Percentiles rank a stretch among this genome's conserved stretches.
phyloP scores from a whole-genome alignment of 2,797 vertebrate species.

The Melanotaenia maccullochi region DNA sequence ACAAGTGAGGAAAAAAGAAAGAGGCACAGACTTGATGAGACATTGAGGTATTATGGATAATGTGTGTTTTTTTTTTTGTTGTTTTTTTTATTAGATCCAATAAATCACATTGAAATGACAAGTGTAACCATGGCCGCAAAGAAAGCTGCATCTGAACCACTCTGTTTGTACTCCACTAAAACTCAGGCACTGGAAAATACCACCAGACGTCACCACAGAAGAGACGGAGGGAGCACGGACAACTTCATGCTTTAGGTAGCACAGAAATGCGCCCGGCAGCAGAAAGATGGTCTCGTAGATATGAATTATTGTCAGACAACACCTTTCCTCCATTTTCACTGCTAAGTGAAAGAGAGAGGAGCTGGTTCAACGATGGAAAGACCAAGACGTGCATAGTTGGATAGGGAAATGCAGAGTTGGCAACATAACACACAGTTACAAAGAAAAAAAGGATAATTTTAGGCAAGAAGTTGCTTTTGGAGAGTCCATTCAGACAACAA shows the following conservation, averaged over 20 bases:
- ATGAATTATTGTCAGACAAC: slow-evolving; percentile 29
- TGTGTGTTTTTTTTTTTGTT: not conserved
- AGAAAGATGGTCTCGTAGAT: slow-evolving; percentile 73
- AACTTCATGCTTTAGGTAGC: slow-evolving; percentile 66
- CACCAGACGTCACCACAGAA: slow-evolving; percentile 76
- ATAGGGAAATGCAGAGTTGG: slow-evolving; percentile 20
- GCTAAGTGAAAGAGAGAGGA: slow-evolving; percentile 28
- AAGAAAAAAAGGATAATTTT: not conserved
- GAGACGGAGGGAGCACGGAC: slow-evolving; percentile 65
- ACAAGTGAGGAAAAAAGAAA: not conserved
- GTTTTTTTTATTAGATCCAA: not conserved
- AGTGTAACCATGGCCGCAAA: slow-evolving; percentile 58
- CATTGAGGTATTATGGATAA: not conserved
- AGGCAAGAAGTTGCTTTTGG: not conserved
- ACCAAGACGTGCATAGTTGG: slow-evolving; percentile 41
- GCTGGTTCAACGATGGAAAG: slow-evolving; percentile 13
- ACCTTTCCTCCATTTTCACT: slow-evolving; percentile 43
- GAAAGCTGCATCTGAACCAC: slow-evolving; percentile 49
- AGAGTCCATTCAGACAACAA: not conserved
- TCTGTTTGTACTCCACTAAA: slow-evolving; percentile 34
- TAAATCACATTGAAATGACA: slow-evolving; percentile 43
- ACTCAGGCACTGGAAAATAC: slow-evolving; percentile 65
- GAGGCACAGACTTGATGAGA: not conserved
- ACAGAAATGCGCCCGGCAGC: slow-evolving; percentile 59
- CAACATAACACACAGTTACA: not conserved